A percentile compares a stretch with the other conserved stretches of the same genome.
Conservation (phyloP, 1,140 invertebrate species). For the Panagrolaimus sp. region DNA sequence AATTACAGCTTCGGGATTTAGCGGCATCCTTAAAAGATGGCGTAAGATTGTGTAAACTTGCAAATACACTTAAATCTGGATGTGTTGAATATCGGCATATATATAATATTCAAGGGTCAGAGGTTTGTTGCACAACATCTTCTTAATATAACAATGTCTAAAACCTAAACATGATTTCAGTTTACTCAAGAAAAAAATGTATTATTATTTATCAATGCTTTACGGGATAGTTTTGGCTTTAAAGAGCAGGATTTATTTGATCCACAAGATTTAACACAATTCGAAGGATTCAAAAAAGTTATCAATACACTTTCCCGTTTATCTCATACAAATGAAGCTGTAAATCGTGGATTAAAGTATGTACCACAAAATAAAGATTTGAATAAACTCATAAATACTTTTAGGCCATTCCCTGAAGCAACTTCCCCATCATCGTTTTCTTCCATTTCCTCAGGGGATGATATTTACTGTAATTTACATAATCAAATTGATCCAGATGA, state of each 20-base stretch:
- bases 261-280: not conserved
- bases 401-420: slow-evolving; percentile 9
- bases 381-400: not conserved
- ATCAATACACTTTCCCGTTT: not conserved
- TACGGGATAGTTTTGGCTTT: not conserved
- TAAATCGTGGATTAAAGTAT: not conserved
- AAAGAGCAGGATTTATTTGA: not conserved
- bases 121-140: not conserved
- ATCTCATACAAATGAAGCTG: not conserved
- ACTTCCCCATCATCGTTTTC: not conserved
- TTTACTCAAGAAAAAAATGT: slow-evolving; percentile 3
- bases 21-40: not conserved
- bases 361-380: not conserved
- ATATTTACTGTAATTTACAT: slow-evolving; percentile 5
- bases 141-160: not conserved
- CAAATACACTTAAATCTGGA: not conserved
- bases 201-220: not conserved
- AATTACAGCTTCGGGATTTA: not conserved
- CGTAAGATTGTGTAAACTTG: not conserved
- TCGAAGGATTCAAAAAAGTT: slow-evolving; percentile 1
- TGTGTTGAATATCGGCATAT: slow-evolving; percentile 8
- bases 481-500: not conserved
- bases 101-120: not conserved
- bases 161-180: not conserved
- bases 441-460: not conserved